Conservation (phyloP, 2,113 vertebrate genomes). For the Rhynchomys soricoides region DNA sequence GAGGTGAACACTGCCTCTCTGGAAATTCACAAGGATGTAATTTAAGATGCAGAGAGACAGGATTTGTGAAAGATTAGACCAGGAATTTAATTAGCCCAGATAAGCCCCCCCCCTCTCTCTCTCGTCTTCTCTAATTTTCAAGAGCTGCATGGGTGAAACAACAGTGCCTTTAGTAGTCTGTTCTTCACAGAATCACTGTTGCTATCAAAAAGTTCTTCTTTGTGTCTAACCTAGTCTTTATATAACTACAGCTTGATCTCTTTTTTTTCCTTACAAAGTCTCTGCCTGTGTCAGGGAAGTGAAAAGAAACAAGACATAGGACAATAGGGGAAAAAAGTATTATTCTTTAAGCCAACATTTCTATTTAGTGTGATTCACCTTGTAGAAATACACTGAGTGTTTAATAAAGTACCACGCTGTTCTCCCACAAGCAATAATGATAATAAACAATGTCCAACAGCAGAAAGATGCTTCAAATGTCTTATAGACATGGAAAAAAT, state of each 20-base stretch:
- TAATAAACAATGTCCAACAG: neutral
- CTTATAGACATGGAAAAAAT: neutral
- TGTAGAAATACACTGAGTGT: neutral
- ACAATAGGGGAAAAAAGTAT: neutral
- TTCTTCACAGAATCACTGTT: neutral
- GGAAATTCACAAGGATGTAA: slow-evolving; percentile 38
- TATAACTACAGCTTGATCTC: neutral
- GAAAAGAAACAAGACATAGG: neutral
- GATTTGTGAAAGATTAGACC: slow-evolving; percentile 17
- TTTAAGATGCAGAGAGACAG: slow-evolving; percentile 15
- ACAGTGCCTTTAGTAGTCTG: neutral
- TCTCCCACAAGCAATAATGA: neutral
- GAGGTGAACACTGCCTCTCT: neutral
- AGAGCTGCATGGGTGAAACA: neutral
- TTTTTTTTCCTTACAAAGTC: neutral
- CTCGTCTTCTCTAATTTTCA: neutral
- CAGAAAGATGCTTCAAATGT: neutral
- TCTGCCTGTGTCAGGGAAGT: neutral
- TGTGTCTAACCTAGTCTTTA: neutral
- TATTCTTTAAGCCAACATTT: neutral
- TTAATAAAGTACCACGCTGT: neutral
- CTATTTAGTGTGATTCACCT: slow-evolving; percentile 11
- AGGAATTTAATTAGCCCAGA: slow-evolving; percentile 47
- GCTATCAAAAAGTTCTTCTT: neutral
- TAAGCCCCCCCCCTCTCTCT: neutral